Evolutionary conservation across 2,797 vertebrate genomes (phyloP).

Genomic region (Clamator glandarius): DNA sequence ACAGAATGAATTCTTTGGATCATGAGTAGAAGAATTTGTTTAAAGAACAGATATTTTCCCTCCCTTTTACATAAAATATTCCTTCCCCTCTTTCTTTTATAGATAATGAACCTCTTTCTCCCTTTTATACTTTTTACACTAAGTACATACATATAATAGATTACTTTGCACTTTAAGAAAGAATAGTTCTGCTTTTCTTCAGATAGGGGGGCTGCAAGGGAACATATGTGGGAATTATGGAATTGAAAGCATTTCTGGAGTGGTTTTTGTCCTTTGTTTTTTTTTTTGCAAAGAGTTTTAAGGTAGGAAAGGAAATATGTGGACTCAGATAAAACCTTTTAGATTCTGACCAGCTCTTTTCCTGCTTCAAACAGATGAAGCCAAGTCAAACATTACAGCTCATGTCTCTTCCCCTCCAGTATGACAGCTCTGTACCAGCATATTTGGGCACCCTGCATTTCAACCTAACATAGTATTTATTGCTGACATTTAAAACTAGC

Average conservation of each 20-base stretch:
- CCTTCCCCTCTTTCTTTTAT: not conserved
- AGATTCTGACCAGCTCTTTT: slow-evolving; percentile 56
- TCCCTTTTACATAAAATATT: not conserved
- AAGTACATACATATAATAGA: not conserved
- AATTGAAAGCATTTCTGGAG: not conserved
- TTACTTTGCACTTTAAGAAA: not conserved
- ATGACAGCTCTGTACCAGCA: slow-evolving; percentile 7
- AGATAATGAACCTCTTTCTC: not conserved
- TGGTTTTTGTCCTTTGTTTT: not conserved
- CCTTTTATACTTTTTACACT: not conserved
- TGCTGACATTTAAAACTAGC: not conserved
- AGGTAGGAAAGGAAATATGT: slow-evolving; percentile 27
- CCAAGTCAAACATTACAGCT: slow-evolving; percentile 58
- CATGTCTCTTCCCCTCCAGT: slow-evolving; percentile 27
- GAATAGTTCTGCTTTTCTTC: not conserved
- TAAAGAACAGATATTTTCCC: not conserved
- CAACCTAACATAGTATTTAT: not conserved
- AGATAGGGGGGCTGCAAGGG: not conserved
- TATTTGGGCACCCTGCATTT: not conserved
- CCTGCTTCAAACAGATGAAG: slow-evolving; percentile 52
- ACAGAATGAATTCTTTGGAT: not conserved
- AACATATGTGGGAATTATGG: not conserved
- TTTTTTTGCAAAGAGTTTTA: not conserved
- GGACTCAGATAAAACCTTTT: slow-evolving; percentile 36
- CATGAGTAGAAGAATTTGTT: not conserved